phyloP scores from a whole-genome alignment of 2,888 invertebrate species.

The Lathronympha strigana region DNA sequence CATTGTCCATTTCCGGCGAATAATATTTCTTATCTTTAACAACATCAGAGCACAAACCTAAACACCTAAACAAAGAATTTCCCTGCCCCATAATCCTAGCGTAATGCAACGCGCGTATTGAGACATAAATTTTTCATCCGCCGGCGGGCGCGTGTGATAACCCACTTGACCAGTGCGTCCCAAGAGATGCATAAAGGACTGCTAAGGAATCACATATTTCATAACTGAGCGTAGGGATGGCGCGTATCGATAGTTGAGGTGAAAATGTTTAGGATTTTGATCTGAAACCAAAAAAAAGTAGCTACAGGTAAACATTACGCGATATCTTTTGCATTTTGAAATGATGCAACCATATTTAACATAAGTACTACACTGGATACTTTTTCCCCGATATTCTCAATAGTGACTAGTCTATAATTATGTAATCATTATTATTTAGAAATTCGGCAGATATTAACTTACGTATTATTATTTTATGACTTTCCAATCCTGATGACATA shows the following conservation, averaged over 20 bases:
- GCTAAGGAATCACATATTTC: slow-evolving; percentile 84
- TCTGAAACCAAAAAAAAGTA: too few species aligned
- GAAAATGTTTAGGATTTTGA: too few species aligned
- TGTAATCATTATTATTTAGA: too few species aligned
- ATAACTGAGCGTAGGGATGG: slow-evolving; percentile 68
- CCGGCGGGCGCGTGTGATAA: slow-evolving; percentile 80
- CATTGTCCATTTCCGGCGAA: too few species aligned
- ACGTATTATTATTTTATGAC: too few species aligned
- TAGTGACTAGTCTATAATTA: too few species aligned
- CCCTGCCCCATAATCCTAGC: slow-evolving; percentile 54
- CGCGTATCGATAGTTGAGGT: slow-evolving; percentile 20
- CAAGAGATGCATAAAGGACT: slow-evolving; percentile 82
- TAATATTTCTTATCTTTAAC: not conserved
- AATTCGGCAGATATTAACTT: too few species aligned
- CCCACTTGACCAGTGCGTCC: slow-evolving; percentile 80
- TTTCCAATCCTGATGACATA: not conserved
- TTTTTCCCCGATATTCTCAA: too few species aligned
- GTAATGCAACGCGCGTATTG: slow-evolving; percentile 77
- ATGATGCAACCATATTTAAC: too few species aligned
- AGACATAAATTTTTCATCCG: slow-evolving; percentile 84
- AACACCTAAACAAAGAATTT: slow-evolving; percentile 40
- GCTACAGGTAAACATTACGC: too few species aligned
- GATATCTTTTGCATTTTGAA: too few species aligned
- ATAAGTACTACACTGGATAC: too few species aligned
- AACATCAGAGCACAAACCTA: not conserved